Evolutionary conservation across 2,888 invertebrate genomes (phyloP), one percentile per base, ranked within the genome.

Genomic region (Imbricaverruca yamaguchii): DNA sequence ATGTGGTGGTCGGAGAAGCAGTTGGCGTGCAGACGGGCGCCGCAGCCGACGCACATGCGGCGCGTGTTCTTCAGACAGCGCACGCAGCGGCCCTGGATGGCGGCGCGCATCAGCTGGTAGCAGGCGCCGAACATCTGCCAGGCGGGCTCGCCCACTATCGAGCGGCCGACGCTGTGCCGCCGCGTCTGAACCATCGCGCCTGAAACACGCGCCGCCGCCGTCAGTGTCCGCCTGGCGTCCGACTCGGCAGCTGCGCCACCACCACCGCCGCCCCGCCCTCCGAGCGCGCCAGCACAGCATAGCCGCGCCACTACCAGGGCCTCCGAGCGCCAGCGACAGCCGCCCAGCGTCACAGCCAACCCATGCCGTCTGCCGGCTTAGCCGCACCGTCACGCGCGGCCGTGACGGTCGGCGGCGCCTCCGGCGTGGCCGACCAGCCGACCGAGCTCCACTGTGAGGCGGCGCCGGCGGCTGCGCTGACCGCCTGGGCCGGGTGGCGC

Each of bases 1-100:
- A 87, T 87, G 12, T 87, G 87, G 57, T 84, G 80, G 80, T 81
- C 84, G 0, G 85, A 84, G 39, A 87, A 84, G 79, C 87, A 87
- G 82, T 84, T 86, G 11, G 87, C 87, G 83, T 87, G 87, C 8
- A 86, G 86, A 10, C 87, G 87, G 83, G 87, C 87, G 83, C 87
- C 87, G 82, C 87, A 87, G 84, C 87, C 87, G 80, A 85, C 85
- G 83, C 87, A 87, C 85, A 86, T 85, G 83, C 86, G 87, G 69
- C 85, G 85, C 83, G 87, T 87, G 84, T 86, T 86, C 21, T 85
- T 84, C 21, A 85, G 84, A 79, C 85, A 85, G 84, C 87, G 87
- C 6, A 86, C 85, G 83, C 87, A 88, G n/a, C 85, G 84, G 39
- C 87, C 86, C 83, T 87, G 86, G 82, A 85, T 86, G 10, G 86